A percentile compares a stretch with the other conserved stretches of the same genome.
Evolutionary conservation across 2,113 vertebrate genomes (phyloP).

Genomic region (Oxyura jamaicensis): DNA sequence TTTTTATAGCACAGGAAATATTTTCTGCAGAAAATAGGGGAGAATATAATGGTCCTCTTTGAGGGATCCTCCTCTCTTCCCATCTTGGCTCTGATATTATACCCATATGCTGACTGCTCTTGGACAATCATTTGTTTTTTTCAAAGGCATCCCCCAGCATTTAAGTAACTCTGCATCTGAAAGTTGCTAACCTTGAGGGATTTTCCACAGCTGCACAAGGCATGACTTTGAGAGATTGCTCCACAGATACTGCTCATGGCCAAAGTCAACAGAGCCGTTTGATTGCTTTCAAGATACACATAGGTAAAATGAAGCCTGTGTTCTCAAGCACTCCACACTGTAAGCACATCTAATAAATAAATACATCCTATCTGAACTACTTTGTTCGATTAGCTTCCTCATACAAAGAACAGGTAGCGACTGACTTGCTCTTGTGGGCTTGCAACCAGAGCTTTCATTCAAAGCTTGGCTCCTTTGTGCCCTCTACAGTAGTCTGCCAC

Average conservation of each 20-base stretch:
- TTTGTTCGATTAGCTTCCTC: neutral
- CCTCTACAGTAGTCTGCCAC: neutral
- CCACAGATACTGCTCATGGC: slow-evolving; percentile 66
- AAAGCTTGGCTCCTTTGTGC: neutral
- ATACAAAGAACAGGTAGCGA: neutral
- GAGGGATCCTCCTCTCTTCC: slow-evolving; percentile 1
- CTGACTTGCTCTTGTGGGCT: neutral
- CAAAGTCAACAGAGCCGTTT: slow-evolving; percentile 75
- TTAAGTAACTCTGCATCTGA: neutral
- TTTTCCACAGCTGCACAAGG: slow-evolving; percentile 31
- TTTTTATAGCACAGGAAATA: neutral
- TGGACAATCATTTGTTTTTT: neutral
- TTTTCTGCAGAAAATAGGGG: neutral
- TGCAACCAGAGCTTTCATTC: neutral
- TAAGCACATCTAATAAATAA: neutral
- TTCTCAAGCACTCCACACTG: neutral
- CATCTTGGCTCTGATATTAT: neutral
- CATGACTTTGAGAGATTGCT: slow-evolving; percentile 19
- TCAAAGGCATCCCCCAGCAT: neutral
- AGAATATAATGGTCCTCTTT: neutral
- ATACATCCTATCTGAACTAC: neutral
- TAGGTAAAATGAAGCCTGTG: slow-evolving; percentile 25
- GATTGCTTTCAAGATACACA: slow-evolving; percentile 44
- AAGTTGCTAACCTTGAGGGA: slow-evolving; percentile 41
- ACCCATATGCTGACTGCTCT: neutral